Percentiles rank a stretch among this genome's conserved stretches.
These are phyloP conservation scores for Geotrupes spiniger DNA, from an alignment of 2,888 invertebrate genomes.

Conservation along the genomic window DNA sequence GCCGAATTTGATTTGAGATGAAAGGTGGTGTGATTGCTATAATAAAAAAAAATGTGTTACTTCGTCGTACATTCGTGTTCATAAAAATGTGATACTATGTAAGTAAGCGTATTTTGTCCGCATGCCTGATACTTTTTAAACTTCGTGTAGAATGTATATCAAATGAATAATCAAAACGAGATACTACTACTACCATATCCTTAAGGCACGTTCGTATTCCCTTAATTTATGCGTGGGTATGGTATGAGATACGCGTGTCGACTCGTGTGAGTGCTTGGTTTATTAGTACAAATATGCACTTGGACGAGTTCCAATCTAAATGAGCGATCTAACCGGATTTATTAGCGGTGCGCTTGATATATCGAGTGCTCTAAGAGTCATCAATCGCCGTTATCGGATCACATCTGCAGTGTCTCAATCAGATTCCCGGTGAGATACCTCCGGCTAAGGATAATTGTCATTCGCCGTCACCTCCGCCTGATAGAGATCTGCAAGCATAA, in stretches of 20 bases:
- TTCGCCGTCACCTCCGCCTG: conserved; percentile 34
- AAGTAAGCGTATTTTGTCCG: too few relatives aligned
- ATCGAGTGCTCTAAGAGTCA: conserved; percentile 33
- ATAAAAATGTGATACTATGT: too few relatives aligned
- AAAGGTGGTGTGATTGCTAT: too few relatives aligned
- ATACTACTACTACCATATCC: too few relatives aligned
- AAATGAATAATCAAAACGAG: too few relatives aligned
- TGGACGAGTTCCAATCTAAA: conserved; percentile 32
- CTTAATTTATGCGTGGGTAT: neutral
- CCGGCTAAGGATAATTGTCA: conserved; percentile 42
- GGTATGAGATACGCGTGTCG: conserved; percentile 7
- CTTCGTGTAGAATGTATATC: too few relatives aligned
- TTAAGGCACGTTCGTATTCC: too few relatives aligned
- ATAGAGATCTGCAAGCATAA: conserved; percentile 22
- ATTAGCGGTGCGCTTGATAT: conserved; percentile 33
- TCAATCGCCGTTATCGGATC: conserved; percentile 28
- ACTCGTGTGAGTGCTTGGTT: conserved; percentile 4
- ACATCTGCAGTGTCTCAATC: conserved; percentile 38
- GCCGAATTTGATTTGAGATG: too few relatives aligned
- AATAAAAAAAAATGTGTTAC: too few relatives aligned
- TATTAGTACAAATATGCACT: conserved; percentile 28
- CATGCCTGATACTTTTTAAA: too few relatives aligned
- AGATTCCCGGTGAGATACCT: conserved; percentile 40
- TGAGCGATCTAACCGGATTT: conserved; percentile 38
- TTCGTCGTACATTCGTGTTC: too few relatives aligned